Conservation (phyloP, 2,888 invertebrate genomes). For the Ashinkailepas kermadecensis region DNA sequence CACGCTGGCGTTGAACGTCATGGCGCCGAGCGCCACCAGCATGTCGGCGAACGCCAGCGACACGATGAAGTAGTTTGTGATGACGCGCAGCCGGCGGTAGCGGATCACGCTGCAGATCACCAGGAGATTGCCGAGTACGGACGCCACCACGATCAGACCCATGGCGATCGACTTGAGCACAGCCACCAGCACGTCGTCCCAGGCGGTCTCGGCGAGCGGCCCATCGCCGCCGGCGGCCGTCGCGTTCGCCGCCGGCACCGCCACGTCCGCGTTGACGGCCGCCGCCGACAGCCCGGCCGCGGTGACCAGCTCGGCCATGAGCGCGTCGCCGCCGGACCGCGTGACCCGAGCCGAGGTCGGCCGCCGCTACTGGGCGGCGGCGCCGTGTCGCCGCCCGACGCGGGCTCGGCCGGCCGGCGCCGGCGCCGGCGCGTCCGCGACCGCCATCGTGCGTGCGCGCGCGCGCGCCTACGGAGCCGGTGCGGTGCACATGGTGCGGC, state of each 20-base stretch:
- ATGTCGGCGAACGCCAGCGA: slow-evolving; percentile 89
- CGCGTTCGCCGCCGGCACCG: slow-evolving; percentile 16
- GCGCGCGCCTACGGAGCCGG: not conserved
- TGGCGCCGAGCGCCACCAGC: slow-evolving; percentile 81
- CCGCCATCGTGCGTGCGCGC: not conserved
- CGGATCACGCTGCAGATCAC: slow-evolving; percentile 48
- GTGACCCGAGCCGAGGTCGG: too few species aligned
- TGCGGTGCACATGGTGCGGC: not conserved
- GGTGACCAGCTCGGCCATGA: not conserved
- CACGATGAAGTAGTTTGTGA: slow-evolving; percentile 93
- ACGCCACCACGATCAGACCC: slow-evolving; percentile 30
- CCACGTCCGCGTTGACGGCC: slow-evolving; percentile 10
- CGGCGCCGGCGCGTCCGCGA: not conserved
- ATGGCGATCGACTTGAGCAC: slow-evolving; percentile 31
- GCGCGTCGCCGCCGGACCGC: too few species aligned
- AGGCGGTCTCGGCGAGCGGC: not conserved
- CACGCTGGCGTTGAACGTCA: slow-evolving; percentile 88
- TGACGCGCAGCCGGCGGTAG: slow-evolving; percentile 73
- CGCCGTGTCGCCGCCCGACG: not conserved
- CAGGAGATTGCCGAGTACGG: slow-evolving; percentile 33
- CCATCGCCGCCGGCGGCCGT: slow-evolving; percentile 20
- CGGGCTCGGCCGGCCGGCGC: not conserved
- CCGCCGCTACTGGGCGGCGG: not conserved
- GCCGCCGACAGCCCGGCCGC: not conserved
- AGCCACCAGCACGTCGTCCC: slow-evolving; percentile 23